Evolutionary conservation across 1,140 invertebrate species (phyloP), one percentile per base, ranked within the genome.

Genomic region (Lineus longissimus): DNA sequence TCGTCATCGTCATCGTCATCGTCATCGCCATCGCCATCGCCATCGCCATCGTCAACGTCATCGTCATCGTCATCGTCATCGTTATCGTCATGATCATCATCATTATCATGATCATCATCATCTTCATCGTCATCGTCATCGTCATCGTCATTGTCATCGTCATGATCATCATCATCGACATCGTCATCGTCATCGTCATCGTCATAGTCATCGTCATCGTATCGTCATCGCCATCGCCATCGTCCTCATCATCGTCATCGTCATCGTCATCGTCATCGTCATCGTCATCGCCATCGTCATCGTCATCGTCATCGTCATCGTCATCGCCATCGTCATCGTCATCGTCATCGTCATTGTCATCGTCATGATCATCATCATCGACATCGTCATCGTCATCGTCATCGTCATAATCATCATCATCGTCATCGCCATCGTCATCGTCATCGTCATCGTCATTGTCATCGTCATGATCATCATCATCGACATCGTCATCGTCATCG

Each of bases 261-360:
- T 43, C 40, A 43, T 43, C 40, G 40, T 43, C 40, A 43, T 43
- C 40, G 40, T 43, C 40, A 43, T 43, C 40, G 40, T 43, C 40
- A 43, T 43, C 40, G 40, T 43, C 40, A 43, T 43, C 40, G 40
- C n/a, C 40, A 43, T 43, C 40, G 40, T 43, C 40, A 43, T 43
- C 40, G 40, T 43, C 40, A 43, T 43, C 11, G 40, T 43, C 40
- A 43, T 43, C 40, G 40, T 43, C 40, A 43, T 43, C 40, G 40
- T 43, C 40, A 43, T 43, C 40, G 40, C n/a, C 40, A 43, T 43
- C 40, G 40, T 43, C 40, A 43, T 43, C 40, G 40, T 43, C 40
- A 13, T 43, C 40, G n/a, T n/a, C n/a, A n/a, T n/a, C n/a, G n/a
- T n/a, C n/a, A n/a, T n/a, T n/a, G n/a, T n/a, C n/a, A n/a, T n/a